Evolutionary conservation across 2,888 invertebrate genomes (phyloP).

Genomic region (Vannuccia rotundouncinata): DNA sequence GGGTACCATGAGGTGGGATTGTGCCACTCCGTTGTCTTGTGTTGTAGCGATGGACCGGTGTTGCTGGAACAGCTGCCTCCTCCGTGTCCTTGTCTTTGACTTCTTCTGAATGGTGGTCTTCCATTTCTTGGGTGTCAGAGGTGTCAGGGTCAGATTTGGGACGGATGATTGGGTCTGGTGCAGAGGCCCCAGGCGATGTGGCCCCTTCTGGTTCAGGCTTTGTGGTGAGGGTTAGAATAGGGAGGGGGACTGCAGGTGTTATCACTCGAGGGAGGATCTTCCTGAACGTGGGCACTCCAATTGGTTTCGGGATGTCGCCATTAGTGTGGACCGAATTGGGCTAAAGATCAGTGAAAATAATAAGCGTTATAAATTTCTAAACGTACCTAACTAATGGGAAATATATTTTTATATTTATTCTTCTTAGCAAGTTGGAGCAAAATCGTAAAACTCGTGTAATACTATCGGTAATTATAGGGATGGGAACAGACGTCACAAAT

Average conservation of each 20-base stretch:
- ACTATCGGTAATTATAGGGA: no score
- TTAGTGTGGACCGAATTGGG: neutral
- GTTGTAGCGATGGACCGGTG: neutral
- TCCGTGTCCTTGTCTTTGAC: neutral
- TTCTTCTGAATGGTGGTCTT: neutral
- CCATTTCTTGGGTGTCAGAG: no score
- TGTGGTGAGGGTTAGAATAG: neutral
- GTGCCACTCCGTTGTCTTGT: neutral
- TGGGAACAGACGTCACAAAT: no score
- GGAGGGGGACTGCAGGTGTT: neutral
- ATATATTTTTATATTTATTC: no score
- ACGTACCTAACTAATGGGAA: no score
- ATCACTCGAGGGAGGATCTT: neutral
- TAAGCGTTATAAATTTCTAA: neutral
- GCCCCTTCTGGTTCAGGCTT: neutral
- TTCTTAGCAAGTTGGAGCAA: no score
- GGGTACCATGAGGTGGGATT: neutral
- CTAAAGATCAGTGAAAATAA: neutral
- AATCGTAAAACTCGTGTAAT: no score
- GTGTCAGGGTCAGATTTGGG: no score
- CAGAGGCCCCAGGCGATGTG: neutral
- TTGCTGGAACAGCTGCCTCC: neutral
- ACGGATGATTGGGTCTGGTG: no score
- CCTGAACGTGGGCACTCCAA: neutral
- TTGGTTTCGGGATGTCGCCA: neutral